Evolutionary conservation across 30 jellyfish, hydroid and myxozoan species (phyloP).

Genomic region (Clytia hemisphaerica): DNA sequence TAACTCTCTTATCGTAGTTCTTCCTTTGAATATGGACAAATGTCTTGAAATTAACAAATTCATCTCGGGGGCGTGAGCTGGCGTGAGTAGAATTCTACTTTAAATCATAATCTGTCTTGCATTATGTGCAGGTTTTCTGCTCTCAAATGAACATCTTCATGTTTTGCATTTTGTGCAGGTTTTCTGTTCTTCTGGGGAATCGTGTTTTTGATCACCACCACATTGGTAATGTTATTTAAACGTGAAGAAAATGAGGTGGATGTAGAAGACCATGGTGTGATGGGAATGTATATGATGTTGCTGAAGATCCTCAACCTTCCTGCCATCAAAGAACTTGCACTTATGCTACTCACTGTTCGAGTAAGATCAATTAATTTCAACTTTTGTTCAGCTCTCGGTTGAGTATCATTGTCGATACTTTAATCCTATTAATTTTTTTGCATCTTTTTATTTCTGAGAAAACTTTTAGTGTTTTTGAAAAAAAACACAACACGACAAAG

Average conservation of each 20-base stretch:
- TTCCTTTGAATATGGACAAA: no score
- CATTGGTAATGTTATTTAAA: slow-evolving; percentile 77
- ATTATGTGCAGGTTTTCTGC: not conserved
- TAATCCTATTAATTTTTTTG: no score
- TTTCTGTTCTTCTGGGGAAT: slow-evolving; percentile 93
- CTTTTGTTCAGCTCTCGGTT: no score
- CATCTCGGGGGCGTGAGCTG: not conserved
- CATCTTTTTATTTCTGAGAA: not conserved
- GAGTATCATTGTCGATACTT: no score
- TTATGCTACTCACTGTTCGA: slow-evolving; percentile 71
- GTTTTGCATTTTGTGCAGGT: slow-evolving; percentile 27
- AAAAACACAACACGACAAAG: no score
- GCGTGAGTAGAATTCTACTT: not conserved
- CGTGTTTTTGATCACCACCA: slow-evolving; percentile 65
- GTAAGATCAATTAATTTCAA: slow-evolving; percentile 21
- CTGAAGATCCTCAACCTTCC: slow-evolving; percentile 74
- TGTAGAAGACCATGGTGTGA: slow-evolving; percentile 58
- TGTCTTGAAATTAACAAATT: not conserved
- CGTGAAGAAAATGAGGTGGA: slow-evolving; percentile 45
- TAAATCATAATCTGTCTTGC: not conserved
- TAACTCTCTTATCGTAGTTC: no score
- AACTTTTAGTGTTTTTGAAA: not conserved
- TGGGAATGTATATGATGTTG: slow-evolving; percentile 61
- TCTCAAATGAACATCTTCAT: no score
- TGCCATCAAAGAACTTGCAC: slow-evolving; percentile 65